Percentiles rank a stretch among this genome's conserved stretches.
Conservation (phyloP, 2,797 vertebrate genomes). For the Pagetopsis macropterus region DNA sequence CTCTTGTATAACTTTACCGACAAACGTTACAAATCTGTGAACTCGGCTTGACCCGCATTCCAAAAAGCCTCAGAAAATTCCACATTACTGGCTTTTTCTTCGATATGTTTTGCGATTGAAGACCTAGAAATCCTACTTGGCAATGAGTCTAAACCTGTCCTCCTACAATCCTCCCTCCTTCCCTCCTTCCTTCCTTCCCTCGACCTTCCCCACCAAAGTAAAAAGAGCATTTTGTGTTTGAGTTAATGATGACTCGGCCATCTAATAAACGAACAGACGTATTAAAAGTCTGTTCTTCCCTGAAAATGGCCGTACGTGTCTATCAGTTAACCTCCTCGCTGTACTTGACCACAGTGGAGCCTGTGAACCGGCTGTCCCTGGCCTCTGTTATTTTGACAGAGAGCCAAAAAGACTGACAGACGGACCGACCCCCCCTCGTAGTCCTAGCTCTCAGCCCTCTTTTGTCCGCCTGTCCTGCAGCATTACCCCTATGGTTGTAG, state of each 20-base stretch:
- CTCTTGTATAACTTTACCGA: background rate
- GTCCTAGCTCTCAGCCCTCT: slow-evolving; percentile 62
- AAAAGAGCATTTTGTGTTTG: background rate
- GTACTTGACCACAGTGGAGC: slow-evolving; percentile 36
- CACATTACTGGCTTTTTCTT: no score
- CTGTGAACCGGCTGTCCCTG: slow-evolving; percentile 45
- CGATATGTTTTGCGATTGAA: background rate
- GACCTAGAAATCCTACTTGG: background rate
- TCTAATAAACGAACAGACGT: background rate
- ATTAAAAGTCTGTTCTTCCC: background rate
- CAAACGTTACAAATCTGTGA: background rate
- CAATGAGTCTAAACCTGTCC: background rate
- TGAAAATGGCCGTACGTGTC: slow-evolving; percentile 5
- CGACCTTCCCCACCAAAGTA: background rate
- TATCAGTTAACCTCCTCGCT: slow-evolving; percentile 31
- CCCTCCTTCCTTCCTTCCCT: background rate
- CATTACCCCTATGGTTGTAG: slow-evolving; percentile 78
- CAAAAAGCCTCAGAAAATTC: no score
- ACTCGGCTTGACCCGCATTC: background rate
- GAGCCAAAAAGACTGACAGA: slow-evolving; percentile 73
- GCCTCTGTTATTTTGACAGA: slow-evolving; percentile 67
- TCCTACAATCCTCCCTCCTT: background rate
- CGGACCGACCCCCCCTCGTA: slow-evolving; percentile 57
- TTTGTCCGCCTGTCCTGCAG: slow-evolving; percentile 83
- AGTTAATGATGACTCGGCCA: background rate